Evolutionary conservation across 1,140 invertebrate species (phyloP), one percentile per base, ranked within the genome.

Genomic region (Temnothorax longispinosus): DNA sequence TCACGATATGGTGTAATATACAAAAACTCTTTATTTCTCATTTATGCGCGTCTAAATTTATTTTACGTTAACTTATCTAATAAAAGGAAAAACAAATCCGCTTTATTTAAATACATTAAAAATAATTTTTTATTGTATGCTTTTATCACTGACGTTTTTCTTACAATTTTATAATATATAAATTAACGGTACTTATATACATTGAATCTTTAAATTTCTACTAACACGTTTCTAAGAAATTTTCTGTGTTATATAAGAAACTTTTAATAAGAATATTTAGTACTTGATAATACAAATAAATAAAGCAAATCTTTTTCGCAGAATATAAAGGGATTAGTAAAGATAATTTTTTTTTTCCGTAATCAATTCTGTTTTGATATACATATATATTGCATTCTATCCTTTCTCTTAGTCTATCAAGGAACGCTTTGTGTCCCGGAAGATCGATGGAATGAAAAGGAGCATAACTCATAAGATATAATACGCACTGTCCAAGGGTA

Each of bases 391-490:
- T 41, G 7, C 21, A 44, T 60, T 77, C 11, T 64, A n/a, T 8
- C 21, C 15, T 44, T n/a, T 52, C 5, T 64, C 21, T 62, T 32
- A 77, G 27, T 62, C 13, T 58, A 32, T 50, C 44, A 47, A 18
- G 32, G 18, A 56, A 11, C 2, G 32, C 35, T 60, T 27, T 32
- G 15, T 21, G 13, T 50, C 38, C 7, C n/a, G 18, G 15, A 60
- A 81, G 65, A 44, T 69, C 62, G 62, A 56, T 71, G 13, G 44
- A 64, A 35, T 21, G 44, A 81, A 81, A 71, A 84, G 18, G 27
- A 50, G 32, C 54, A 74, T 84, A 50, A 84, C 10, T 84, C 47
- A 65, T 32, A 65, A 69, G 85, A 81, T 27, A 81, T 27, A 86
- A 86, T 71, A 38, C 64, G 8, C n/a, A 41, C 35, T 58, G 52